A percentile compares a stretch with the other conserved stretches of the same genome.
phyloP scores from a whole-genome alignment of 2,888 invertebrate species.

The Orgyia antiqua region DNA sequence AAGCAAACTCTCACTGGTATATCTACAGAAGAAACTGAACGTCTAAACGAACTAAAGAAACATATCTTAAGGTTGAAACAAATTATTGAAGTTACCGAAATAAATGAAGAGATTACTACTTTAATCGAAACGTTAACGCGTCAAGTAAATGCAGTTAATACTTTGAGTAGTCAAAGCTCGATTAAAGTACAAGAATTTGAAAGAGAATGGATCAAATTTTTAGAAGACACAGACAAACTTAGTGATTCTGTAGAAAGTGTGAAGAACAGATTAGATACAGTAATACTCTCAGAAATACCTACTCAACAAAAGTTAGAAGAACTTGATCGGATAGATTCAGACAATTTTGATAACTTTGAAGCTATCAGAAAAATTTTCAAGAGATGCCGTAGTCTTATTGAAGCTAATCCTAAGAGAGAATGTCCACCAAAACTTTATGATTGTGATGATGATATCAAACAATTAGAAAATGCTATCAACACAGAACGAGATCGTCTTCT shows the following conservation, averaged over 20 bases:
- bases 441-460: conserved; percentile 82
- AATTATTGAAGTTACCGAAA: conserved; percentile 81
- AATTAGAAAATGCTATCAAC: conserved; percentile 83
- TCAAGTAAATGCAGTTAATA: conserved; percentile 84
- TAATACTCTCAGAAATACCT: conserved; percentile 81
- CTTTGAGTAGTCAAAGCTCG: conserved; percentile 72
- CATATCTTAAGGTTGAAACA: conserved; percentile 79
- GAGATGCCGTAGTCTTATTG: conserved; percentile 79
- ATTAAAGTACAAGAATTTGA: conserved; percentile 75
- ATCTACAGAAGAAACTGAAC: conserved; percentile 43
- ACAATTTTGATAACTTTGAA: conserved; percentile 80
- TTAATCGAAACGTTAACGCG: conserved; percentile 79
- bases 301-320: conserved; percentile 82
- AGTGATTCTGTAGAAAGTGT: conserved; percentile 67
- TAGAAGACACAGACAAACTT: conserved; percentile 80
- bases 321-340: conserved; percentile 83
- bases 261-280: conserved; percentile 71
- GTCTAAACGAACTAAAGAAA: conserved; percentile 64
- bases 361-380: conserved; percentile 80
- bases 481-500: conserved; percentile 86
- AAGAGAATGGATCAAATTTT: conserved; percentile 84
- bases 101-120: conserved; percentile 81
- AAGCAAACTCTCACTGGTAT: conserved; percentile 44
- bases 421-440: conserved; percentile 82
- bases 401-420: conserved; percentile 83